Percentiles rank a stretch among this genome's conserved stretches.
These are phyloP conservation scores for Hypomecis punctinalis DNA, from an alignment of 2,888 invertebrate species.

Conservation along the genomic window DNA sequence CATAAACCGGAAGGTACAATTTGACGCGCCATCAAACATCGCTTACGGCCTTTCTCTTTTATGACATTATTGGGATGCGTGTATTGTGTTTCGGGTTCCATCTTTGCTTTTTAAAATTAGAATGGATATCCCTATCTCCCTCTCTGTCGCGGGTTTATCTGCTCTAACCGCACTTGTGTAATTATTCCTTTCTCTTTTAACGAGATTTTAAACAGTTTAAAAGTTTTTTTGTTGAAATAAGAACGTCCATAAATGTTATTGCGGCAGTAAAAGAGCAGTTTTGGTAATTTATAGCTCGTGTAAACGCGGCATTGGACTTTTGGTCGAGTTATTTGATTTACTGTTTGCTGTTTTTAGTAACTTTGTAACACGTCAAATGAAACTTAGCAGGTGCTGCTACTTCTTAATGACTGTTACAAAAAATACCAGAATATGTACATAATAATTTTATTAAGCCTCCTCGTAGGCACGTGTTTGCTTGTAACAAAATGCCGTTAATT, in stretches of 20 bases:
- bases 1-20: conserved; percentile 65
- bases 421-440: not conserved
- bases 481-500: not conserved
- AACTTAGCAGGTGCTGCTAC: conserved; percentile 10
- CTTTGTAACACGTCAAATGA: conserved; percentile 48
- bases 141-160: conserved; percentile 54
- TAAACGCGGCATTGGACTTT: conserved; percentile 71
- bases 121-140: conserved; percentile 69
- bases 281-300: conserved; percentile 77
- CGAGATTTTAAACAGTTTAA: conserved; percentile 79
- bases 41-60: conserved; percentile 68
- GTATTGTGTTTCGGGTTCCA: conserved; percentile 83
- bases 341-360: conserved; percentile 52
- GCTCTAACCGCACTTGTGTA: conserved; percentile 74
- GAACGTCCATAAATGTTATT: conserved; percentile 78
- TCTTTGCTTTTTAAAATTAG: conserved; percentile 85
- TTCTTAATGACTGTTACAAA: conserved; percentile 9
- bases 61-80: conserved; percentile 73
- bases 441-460: not conserved
- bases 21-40: conserved; percentile 63
- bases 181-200: conserved; percentile 80
- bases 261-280: conserved; percentile 79
- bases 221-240: conserved; percentile 78
- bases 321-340: conserved; percentile 68
- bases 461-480: not conserved